Base-by-base conservation (phyloP, 2,797 vertebrate species). In the Enteromius mattozi region DNA sequence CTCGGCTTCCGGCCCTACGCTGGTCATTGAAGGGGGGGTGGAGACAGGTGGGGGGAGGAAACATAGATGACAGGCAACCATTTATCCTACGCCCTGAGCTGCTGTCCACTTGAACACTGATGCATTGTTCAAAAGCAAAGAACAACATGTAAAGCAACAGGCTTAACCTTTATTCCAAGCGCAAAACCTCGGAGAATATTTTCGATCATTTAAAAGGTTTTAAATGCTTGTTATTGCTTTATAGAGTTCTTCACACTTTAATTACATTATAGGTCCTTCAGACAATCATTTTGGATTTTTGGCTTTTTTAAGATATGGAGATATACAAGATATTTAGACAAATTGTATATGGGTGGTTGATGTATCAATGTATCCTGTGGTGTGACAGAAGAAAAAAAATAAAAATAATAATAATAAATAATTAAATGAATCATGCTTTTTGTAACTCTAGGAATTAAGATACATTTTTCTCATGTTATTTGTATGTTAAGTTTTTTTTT, bases 1-100 rank as follows among this genome's bases (percentile, higher is more conserved):
- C 93, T 95, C 92, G 94, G 92, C 93, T 95, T 96, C 94, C 93
- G 89, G 92, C 92, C 92, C 91, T 93, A 81, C 61, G 68, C 91
- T 94, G 70, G 70, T 69, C 78, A 81, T 42, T 59, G 30, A 56
- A 27, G 45, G 33, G 71, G 75, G 66, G 69, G 33, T 82, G 40
- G 83, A 56, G 56, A 78, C 49, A 33, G 63, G 59, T 59, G 30
- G 40, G 42, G 92, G 94, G 91, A 88, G 83, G 89, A 92, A 92
- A 86, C 17, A 77, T 94, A 93, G 93, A 92, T 93, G 91, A 92
- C 84, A 91, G 89, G 86, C 91, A 89, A 80, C 19, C 49, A 83
- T 85, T 83, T 85, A 84, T 87, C 79, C 76, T 65, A 35, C 30
- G n/a, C 37, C 66, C 74, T 72, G 56, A 70, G 71, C 72, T 74